Percentiles rank a stretch among this genome's conserved stretches.
phyloP scores from a whole-genome alignment of 1,140 invertebrate genomes.

The Penaeus chinensis region DNA sequence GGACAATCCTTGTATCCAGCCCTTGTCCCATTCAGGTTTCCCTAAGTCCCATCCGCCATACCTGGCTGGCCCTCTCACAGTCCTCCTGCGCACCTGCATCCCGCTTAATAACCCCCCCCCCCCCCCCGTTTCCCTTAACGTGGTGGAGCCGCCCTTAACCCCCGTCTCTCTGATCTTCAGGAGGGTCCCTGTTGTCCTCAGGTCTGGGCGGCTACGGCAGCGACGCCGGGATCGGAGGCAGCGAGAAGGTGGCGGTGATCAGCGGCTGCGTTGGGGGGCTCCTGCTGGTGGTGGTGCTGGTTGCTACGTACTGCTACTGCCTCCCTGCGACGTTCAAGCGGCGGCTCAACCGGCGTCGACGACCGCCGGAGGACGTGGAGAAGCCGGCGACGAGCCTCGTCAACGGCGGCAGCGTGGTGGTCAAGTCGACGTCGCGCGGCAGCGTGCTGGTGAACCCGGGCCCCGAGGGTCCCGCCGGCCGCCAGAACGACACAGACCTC shows the following conservation, averaged over 20 bases:
- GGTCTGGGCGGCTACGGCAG: constrained; percentile 50
- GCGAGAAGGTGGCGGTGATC: constrained; percentile 61
- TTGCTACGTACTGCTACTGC: constrained; percentile 61
- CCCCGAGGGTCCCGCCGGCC: constrained; percentile 26
- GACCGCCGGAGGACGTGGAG: constrained; percentile 40
- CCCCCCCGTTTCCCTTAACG: not conserved
- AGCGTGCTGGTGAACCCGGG: constrained; percentile 51
- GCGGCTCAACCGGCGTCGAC: constrained; percentile 52
- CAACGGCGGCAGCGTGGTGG: constrained; percentile 59
- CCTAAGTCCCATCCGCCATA: not conserved
- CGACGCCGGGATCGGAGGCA: constrained; percentile 36
- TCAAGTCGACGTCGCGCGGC: constrained; percentile 54
- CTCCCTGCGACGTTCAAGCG: constrained; percentile 48
- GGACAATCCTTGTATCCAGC: not conserved
- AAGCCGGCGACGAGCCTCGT: constrained; percentile 52
- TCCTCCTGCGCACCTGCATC: not conserved
- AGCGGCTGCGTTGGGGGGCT: constrained; percentile 59
- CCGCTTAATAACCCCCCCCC: not conserved
- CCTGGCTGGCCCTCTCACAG: too few relatives aligned
- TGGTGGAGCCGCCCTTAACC: not conserved
- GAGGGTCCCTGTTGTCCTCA: constrained; percentile 25
- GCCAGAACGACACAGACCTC: constrained; percentile 32
- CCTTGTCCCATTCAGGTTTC: not conserved
- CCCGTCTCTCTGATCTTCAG: not conserved
- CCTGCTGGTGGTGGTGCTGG: constrained; percentile 55